Base-by-base conservation (phyloP, 2,797 vertebrate species). In the Chelon labrosus region DNA sequence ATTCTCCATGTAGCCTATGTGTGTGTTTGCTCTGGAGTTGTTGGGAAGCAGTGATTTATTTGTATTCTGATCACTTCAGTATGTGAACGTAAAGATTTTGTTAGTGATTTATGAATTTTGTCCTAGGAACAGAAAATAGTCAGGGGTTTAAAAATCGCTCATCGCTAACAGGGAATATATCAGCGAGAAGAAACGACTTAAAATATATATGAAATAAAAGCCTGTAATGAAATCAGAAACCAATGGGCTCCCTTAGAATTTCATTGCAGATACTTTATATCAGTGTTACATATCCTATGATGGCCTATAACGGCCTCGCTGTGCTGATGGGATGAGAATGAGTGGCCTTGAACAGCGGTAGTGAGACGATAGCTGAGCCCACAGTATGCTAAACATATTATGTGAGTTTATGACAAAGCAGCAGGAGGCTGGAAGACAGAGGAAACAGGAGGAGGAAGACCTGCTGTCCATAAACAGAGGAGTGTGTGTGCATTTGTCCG, bases 301-400 rank as follows among this genome's bases (percentile, higher is more conserved):
- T n/a, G 49, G 69, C 42, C 72, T 68, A 2, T 67, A 38, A 77
- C 55, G 54, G 74, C 76, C 79, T 70, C 51, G 41, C 46, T 55
- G 71, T 52, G 73, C 82, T 77, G 81, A 84, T 73, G 77, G 13
- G 65, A 83, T 79, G 80, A 79, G 86, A 77, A 78, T 53, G 6
- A 77, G 79, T 60, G 80, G 82, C 91, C 91, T 93, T 93, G 87
- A 92, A 77, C 57, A 58, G 73, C 62, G n/a, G 82, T 47, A 65
- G 79, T 64, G 71, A 76, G 64, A 73, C 3, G 73, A 76, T 38
- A 14, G 76, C 58, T 10, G 78, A 80, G 82, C 42, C 75, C n/a
- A 37, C 76, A 55, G 44, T 65, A 91, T 93, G 92, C 85, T 92
- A 92, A 94, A 94, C 77, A 84, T 88, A 93, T 94, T 93, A 94